Evolutionary conservation across 1,140 invertebrate genomes (phyloP).

Genomic region (Aphaenogaster rudis): DNA sequence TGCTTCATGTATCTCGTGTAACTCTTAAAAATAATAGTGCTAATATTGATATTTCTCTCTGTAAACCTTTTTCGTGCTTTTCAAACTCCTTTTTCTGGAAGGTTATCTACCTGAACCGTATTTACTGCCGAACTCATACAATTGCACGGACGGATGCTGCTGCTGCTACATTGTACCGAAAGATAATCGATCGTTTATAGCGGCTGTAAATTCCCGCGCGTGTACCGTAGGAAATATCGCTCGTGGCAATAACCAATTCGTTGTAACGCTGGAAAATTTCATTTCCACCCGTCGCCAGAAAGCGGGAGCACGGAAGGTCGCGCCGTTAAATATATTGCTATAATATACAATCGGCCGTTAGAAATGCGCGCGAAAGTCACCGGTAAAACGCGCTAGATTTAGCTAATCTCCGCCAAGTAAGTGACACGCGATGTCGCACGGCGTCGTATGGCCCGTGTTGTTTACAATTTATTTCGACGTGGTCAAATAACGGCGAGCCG

Average conservation of each 20-base stretch:
- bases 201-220: conserved; percentile 50
- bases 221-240: conserved; percentile 47
- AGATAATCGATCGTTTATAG: conserved; percentile 68
- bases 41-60: neutral
- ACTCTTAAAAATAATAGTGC: neutral
- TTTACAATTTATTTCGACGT: conserved; percentile 42
- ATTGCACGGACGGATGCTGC: conserved; percentile 39
- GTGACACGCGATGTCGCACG: neutral
- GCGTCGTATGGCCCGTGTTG: neutral
- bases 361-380: conserved; percentile 22
- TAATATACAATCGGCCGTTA: conserved; percentile 58
- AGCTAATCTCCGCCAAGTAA: conserved; percentile 50
- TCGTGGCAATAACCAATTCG: conserved; percentile 60
- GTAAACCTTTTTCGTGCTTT: neutral
- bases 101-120: neutral
- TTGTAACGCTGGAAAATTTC: conserved; percentile 69
- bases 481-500: neutral
- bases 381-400: conserved; percentile 48
- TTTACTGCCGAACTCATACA: conserved; percentile 29
- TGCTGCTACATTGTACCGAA: conserved; percentile 36
- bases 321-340: conserved; percentile 60
- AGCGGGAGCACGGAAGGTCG: conserved; percentile 27
- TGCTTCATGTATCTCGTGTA: neutral
- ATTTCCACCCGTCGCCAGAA: conserved; percentile 67
- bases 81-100: neutral